Evolutionary conservation across 1,140 invertebrate species (phyloP).

Genomic region (Drosophila simulans): DNA sequence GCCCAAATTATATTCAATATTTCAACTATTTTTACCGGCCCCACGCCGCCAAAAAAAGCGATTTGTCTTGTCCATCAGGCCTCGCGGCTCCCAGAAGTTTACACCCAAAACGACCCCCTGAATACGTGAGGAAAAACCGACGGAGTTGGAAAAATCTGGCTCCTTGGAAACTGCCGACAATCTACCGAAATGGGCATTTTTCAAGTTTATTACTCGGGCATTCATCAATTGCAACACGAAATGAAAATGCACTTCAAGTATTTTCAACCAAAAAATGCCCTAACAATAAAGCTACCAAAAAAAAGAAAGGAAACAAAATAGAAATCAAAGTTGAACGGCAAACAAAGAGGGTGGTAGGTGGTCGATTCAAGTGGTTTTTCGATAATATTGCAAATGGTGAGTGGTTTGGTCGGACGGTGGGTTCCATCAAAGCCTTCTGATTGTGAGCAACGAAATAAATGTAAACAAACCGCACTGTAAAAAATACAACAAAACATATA

Average conservation of each 20-base stretch:
- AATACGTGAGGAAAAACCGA: constrained; percentile 45
- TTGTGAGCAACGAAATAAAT: constrained; percentile 66
- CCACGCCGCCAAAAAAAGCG: constrained; percentile 37
- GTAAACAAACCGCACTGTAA: constrained; percentile 62
- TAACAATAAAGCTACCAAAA: constrained; percentile 26
- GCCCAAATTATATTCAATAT: constrained; percentile 54
- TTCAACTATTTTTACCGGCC: constrained; percentile 67
- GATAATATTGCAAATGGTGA: constrained; percentile 56
- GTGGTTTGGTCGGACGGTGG: neutral
- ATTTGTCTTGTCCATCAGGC: constrained; percentile 63
- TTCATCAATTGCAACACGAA: constrained; percentile 65
- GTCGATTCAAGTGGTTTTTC: constrained; percentile 43
- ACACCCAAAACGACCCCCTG: constrained; percentile 10
- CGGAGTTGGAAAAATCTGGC: constrained; percentile 16
- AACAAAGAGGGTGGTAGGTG: constrained; percentile 21
- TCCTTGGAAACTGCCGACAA: constrained; percentile 36
- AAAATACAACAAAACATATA: constrained; percentile 11
- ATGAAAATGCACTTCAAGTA: constrained; percentile 68
- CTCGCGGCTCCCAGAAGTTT: constrained; percentile 10
- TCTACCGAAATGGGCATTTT: constrained; percentile 60
- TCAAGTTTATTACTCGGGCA: constrained; percentile 70
- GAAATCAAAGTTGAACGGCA: constrained; percentile 55
- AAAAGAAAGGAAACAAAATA: constrained; percentile 25
- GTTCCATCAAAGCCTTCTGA: constrained; percentile 28
- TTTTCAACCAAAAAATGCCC: constrained; percentile 35